Evolutionary conservation across 92 coral and sea anemone genomes (phyloP).

Genomic region (Bergia sp.): DNA sequence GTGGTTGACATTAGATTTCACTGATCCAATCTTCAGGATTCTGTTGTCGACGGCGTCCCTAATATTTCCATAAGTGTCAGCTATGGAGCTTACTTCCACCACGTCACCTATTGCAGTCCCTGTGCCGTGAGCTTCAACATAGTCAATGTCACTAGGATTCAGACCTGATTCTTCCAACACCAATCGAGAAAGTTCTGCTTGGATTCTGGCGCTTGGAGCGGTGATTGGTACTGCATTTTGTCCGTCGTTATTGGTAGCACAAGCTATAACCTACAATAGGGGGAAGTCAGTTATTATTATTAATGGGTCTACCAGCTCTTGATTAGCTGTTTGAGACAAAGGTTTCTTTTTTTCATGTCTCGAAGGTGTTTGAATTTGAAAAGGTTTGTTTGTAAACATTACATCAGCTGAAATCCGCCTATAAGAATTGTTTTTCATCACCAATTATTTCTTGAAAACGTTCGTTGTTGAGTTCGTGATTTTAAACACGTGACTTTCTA

Average conservation of each 20-base stretch:
- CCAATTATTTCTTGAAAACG: not conserved
- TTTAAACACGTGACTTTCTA: too few relatives aligned
- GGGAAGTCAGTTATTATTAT: too few relatives aligned
- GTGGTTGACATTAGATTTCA: not conserved
- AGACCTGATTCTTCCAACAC: not conserved
- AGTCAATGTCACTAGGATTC: not conserved
- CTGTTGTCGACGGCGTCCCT: not conserved
- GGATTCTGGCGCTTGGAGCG: not conserved
- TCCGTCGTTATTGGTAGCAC: conserved; percentile 70
- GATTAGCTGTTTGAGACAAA: too few relatives aligned
- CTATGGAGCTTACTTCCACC: not conserved
- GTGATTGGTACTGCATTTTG: conserved; percentile 56
- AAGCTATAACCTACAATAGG: conserved; percentile 42
- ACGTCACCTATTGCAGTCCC: not conserved
- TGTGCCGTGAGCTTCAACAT: conserved; percentile 1
- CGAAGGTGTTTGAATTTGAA: too few relatives aligned
- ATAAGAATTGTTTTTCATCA: not conserved
- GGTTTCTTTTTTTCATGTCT: too few relatives aligned
- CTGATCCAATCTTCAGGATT: not conserved
- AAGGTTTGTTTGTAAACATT: too few relatives aligned
- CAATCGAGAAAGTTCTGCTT: not conserved
- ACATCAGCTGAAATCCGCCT: too few relatives aligned
- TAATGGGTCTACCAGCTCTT: too few relatives aligned
- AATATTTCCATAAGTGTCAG: not conserved
- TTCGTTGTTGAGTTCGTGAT: too few relatives aligned